These are phyloP conservation scores for Frankliniella intonsa DNA, from an alignment of 2,888 invertebrate species.

Conservation along the genomic window DNA sequence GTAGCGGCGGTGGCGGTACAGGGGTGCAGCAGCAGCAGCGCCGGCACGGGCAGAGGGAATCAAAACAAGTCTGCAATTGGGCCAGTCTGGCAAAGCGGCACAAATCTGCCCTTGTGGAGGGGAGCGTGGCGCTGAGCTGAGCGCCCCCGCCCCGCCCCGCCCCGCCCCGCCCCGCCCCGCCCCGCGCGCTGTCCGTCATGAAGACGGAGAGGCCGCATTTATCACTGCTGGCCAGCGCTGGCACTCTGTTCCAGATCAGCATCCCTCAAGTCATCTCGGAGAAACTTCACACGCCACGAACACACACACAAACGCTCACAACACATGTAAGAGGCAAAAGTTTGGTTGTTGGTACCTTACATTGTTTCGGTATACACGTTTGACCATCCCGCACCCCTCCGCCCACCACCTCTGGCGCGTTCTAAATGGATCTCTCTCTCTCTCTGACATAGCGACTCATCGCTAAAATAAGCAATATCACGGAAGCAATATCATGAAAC, in stretches of 20 bases:
- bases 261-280: not conserved
- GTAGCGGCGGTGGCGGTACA: not conserved
- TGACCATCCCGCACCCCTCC: no score
- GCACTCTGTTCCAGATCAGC: not conserved
- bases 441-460: not conserved
- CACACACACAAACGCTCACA: no score
- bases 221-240: not conserved
- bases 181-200: not conserved
- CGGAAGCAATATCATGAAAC: conserved; percentile 9
- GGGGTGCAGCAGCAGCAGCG: not conserved
- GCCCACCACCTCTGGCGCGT: no score
- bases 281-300: no score
- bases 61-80: no score
- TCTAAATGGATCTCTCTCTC: not conserved
- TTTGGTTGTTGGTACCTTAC: no score
- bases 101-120: no score
- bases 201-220: not conserved
- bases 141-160: not conserved
- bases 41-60: not conserved
- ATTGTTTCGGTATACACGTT: no score
- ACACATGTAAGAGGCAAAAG: no score
- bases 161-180: not conserved
- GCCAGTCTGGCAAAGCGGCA: no score
- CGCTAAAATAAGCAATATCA: not conserved
- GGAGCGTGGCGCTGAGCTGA: no score